These are phyloP conservation scores for Chrysomallon squamiferum DNA, from an alignment of 1,140 invertebrate species.

Conservation along the genomic window DNA sequence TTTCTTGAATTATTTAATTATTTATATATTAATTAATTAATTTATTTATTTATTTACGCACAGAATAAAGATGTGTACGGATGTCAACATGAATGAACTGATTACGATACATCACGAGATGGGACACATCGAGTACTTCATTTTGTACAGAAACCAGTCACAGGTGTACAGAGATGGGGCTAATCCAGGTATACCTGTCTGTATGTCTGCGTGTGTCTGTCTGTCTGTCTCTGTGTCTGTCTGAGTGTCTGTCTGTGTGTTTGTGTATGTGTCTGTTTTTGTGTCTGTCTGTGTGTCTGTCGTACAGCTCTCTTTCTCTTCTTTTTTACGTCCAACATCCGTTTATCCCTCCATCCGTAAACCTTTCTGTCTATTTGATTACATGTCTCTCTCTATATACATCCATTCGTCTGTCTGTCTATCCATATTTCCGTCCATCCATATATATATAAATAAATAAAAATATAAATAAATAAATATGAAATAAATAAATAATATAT, in stretches of 20 bases:
- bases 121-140: conserved; percentile 81
- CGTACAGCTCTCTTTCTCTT: background rate
- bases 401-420: no score
- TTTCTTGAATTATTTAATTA: no score
- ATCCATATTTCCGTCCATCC: no score
- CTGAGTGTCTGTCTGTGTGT: background rate
- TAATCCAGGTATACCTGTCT: conserved; percentile 68
- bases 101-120: conserved; percentile 80
- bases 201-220: background rate
- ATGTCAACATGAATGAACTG: conserved; percentile 69
- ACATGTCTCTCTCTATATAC: no score
- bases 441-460: background rate
- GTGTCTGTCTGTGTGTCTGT: background rate
- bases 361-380: no score
- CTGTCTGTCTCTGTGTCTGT: background rate
- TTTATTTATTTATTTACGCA: no score
- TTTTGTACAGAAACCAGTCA: conserved; percentile 74
- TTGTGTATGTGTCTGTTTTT: background rate
- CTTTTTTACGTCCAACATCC: no score
- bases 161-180: conserved; percentile 75
- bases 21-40: no score
- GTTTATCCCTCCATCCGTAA: no score
- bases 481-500: background rate
- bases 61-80: conserved; percentile 64
- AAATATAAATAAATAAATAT: background rate